Evolutionary conservation across 2,113 vertebrate species (phyloP).

Genomic region (Tetraodon nigroviridis): DNA sequence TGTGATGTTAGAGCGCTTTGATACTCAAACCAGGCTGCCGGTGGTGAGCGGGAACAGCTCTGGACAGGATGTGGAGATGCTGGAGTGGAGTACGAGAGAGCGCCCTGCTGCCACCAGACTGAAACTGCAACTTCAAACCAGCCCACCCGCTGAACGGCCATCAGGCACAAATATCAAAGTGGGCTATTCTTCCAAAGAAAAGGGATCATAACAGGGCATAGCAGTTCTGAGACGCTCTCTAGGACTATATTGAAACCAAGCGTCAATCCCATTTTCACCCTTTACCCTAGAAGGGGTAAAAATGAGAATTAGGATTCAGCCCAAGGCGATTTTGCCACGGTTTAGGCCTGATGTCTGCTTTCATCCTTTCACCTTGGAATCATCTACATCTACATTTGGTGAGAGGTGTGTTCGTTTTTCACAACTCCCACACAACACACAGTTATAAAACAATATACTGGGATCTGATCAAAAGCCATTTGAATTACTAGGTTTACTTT

Average conservation of each 20-base stretch:
- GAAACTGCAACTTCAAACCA: constrained; percentile 23
- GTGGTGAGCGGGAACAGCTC: constrained; percentile 4
- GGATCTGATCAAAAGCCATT: too few species aligned
- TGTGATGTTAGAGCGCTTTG: constrained; percentile 29
- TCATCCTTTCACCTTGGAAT: constrained; percentile 36
- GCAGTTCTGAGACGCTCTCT: too few species aligned
- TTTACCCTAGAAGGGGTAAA: too few species aligned
- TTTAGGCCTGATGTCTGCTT: constrained; percentile 4
- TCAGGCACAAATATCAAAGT: background rate
- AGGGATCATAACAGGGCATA: background rate
- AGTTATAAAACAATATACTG: background rate
- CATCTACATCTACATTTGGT: constrained; percentile 42
- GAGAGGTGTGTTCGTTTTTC: constrained; percentile 16
- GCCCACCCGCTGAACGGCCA: background rate
- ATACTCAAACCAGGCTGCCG: constrained; percentile 18
- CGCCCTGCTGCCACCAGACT: constrained; percentile 39
- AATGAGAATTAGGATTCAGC: too few species aligned
- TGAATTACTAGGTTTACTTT: too few species aligned
- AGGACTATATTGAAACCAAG: background rate
- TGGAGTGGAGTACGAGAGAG: constrained; percentile 37
- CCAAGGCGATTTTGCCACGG: background rate
- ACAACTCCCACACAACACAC: constrained; percentile 27
- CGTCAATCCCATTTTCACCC: background rate
- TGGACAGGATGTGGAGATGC: background rate
- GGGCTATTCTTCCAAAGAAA: background rate